Base-by-base conservation (phyloP, 2,797 vertebrate species). In the Gallinago nigripennis region DNA sequence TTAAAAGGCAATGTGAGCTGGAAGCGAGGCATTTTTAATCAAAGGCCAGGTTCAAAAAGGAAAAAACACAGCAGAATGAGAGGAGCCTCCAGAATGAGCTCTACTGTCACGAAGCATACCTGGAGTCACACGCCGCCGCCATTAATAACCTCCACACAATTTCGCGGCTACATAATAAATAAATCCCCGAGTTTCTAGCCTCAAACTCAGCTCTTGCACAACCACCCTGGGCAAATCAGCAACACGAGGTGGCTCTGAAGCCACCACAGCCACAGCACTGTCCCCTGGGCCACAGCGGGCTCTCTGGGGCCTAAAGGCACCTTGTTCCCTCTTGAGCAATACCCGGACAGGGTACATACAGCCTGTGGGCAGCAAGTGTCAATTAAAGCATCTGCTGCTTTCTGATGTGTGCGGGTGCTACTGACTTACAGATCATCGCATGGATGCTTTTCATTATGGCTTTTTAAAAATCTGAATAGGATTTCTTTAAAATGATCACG, bases 1-100 rank as follows among this genome's bases (percentile, higher is more conserved):
- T 96, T 90, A 94, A 91, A 94, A 96, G 96, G 93, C 89, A 87
- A 80, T 10, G 83, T 23, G 90, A 96, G 93, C 89, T 96, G 54
- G 88, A 86, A 94, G 90, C 65, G 43, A 95, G 85, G 86, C 92
- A 58, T 88, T 94, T 94, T 94, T 92, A 93, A 96, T 93, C 91
- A 96, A 93, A 95, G 70, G 82, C 76, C 86, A 37, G 86, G 50
- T 77, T 90, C 61, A 65, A 82, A 92, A 83, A 84, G 78, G 73
- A 89, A 81, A 93, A 93, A 96, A 78, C 85, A 63, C 1, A 66
- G 90, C 77, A 27, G 72, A 88, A 93, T 88, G 81, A 16, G 71
- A 86, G 79, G 64, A 95, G 86, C 30, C 60, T 92, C 63, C 77
- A 25, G 79, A 90, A 92, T 2, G 53, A 86, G 88, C 90, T 53